Evolutionary conservation across 64 coral and sea anemone species (phyloP), one percentile per base, ranked within the genome.

Genomic region (Pocillopora verrucosa): DNA sequence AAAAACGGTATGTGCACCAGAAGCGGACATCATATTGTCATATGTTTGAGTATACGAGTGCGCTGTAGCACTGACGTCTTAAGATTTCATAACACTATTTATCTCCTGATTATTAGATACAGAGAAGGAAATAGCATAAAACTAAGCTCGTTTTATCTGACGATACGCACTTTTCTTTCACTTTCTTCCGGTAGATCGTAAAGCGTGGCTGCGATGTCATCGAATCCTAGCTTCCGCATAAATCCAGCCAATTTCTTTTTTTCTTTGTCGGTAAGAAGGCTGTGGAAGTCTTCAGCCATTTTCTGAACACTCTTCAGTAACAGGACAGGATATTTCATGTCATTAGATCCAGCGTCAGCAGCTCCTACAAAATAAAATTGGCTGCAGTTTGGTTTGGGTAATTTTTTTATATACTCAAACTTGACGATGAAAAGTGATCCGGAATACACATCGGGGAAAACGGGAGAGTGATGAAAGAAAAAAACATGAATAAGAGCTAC

Each of bases 161-260:
- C 30, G 30, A 30, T 30, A 30, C 30, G 30, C 30, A 85, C 82
- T 63, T 41, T 70, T 25, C 57, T 56, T 41, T 11, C 65, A 70
- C 17, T 58, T 59, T 72, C 82, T 30, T 36, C 17, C 1, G 56
- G 20, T 45, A 56, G 16, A 13, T 85, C 35, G 22, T 57, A 85
- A 17, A 75, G 75, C 16, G 17, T 76, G 9, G 38, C 14, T 24
- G 78, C 30, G n/a, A 91, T 85, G 58, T 91, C 80, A 24, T 76
- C 13, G 11, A 91, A 91, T 1, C 89, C 89, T 24, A 91, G 70
- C 34, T 61, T 83, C 19, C 76, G 56, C 26, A 91, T 81, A 60
- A 65, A 91, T 45, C 22, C 79, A 2, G 65, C 80, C 0, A 91
- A 67, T 61, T 20, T 64, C 45, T 85, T 83, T 65, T 84, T 91